A percentile compares a stretch with the other conserved stretches of the same genome.
Conservation (phyloP, 2,113 vertebrate species). For the Cairina moschata region DNA sequence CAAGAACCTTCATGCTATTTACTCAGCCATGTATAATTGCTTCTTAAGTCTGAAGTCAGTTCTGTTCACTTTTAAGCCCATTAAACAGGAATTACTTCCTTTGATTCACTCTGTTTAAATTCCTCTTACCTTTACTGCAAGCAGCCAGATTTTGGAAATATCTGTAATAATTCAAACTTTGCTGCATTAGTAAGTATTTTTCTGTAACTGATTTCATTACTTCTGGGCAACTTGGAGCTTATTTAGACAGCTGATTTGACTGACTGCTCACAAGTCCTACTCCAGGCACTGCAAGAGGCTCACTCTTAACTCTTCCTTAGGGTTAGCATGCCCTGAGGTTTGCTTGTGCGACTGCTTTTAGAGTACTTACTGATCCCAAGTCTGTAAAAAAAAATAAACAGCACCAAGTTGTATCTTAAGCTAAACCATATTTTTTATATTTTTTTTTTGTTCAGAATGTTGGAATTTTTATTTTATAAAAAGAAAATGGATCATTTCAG, state of each 20-base stretch:
- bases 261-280: not conserved
- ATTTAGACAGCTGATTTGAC: not conserved
- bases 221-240: not conserved
- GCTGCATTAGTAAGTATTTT: not conserved
- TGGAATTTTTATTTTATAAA: not conserved
- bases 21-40: not conserved
- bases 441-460: not conserved
- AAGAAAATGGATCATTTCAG: not conserved
- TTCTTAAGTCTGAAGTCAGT: not conserved
- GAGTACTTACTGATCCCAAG: not conserved
- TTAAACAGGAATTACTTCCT: not conserved
- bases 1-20: not conserved
- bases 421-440: not conserved
- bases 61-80: slow-evolving; percentile 2
- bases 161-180: not conserved
- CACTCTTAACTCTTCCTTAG: not conserved
- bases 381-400: not conserved
- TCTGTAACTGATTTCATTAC: not conserved
- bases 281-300: not conserved
- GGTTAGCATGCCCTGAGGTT: not conserved
- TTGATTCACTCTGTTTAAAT: not conserved
- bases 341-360: not conserved
- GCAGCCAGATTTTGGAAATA: not conserved
- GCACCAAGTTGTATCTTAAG: not conserved
- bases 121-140: not conserved